These are phyloP conservation scores for Germaria angustata DNA, from an alignment of 2,888 invertebrate species.

Conservation along the genomic window DNA sequence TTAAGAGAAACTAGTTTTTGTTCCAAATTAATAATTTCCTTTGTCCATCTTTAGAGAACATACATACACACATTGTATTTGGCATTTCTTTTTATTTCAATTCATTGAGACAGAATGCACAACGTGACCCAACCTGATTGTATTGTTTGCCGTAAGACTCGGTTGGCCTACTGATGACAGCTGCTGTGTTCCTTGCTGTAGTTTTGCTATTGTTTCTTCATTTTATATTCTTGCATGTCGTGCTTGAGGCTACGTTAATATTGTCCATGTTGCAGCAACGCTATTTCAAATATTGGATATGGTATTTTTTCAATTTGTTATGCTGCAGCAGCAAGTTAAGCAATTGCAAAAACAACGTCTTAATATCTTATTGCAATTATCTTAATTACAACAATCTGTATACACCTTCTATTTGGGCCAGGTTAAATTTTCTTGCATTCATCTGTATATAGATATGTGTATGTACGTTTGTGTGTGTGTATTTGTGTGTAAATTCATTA, in stretches of 20 bases:
- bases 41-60: conserved; percentile 17
- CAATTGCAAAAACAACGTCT: conserved; percentile 4
- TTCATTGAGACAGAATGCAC: conserved; percentile 12
- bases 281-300: conserved; percentile 40
- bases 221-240: not conserved
- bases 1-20: not conserved
- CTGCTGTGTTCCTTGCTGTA: conserved; percentile 48
- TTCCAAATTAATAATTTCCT: not conserved
- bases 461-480: not conserved
- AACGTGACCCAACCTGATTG: conserved; percentile 52
- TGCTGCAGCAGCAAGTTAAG: conserved; percentile 43
- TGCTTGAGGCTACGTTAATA: conserved; percentile 36
- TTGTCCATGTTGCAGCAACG: conserved; percentile 33
- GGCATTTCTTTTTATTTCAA: conserved; percentile 16
- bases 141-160: conserved; percentile 26
- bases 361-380: conserved; percentile 66
- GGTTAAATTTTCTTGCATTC: conserved; percentile 7
- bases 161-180: conserved; percentile 63
- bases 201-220: conserved; percentile 1
- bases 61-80: not conserved
- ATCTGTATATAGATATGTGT: too few species aligned
- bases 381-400: conserved; percentile 66
- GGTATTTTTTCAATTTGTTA: conserved; percentile 61
- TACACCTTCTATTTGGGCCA: conserved; percentile 58
- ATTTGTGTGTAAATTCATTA: not conserved